A percentile compares a stretch with the other conserved stretches of the same genome.
Conservation (phyloP, 2,888 invertebrate genomes). For the Notodonta ziczac region DNA sequence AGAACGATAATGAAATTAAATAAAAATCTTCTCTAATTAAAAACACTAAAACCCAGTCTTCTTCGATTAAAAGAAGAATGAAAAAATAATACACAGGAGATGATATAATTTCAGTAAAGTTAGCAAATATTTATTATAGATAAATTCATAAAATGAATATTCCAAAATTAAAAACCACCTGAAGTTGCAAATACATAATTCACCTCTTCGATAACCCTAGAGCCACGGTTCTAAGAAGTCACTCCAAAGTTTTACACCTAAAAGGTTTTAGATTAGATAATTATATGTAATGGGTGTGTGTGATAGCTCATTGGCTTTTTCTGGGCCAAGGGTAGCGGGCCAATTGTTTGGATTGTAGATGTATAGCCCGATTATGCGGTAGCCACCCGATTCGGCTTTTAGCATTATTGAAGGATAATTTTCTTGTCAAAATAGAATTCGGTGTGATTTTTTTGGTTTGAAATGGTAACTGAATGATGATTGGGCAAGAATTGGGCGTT, state of each 20-base stretch:
- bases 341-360: conserved; percentile 62
- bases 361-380: conserved; percentile 71
- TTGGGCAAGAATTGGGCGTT: conserved; percentile 18
- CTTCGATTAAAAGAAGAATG: too few relatives aligned
- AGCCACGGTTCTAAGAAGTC: conserved; percentile 77
- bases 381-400: conserved; percentile 51
- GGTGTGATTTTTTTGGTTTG: conserved; percentile 29
- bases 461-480: conserved; percentile 33
- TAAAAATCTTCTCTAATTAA: too few relatives aligned
- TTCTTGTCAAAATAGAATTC: conserved; percentile 58
- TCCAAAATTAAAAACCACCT: too few relatives aligned
- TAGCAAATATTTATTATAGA: too few relatives aligned
- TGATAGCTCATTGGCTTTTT: conserved; percentile 59
- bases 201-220: conserved; percentile 32
- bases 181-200: neutral
- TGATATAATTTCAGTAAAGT: too few relatives aligned
- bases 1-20: too few relatives aligned
- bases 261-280: conserved; percentile 84
- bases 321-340: conserved; percentile 51
- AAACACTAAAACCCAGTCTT: too few relatives aligned
- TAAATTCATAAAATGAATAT: too few relatives aligned
- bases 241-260: conserved; percentile 70
- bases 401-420: conserved; percentile 57
- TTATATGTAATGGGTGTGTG: conserved; percentile 71
- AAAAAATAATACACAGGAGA: too few relatives aligned